phyloP scores from a whole-genome alignment of 2,113 vertebrate species.

The Pyxicephalus adspersus region DNA sequence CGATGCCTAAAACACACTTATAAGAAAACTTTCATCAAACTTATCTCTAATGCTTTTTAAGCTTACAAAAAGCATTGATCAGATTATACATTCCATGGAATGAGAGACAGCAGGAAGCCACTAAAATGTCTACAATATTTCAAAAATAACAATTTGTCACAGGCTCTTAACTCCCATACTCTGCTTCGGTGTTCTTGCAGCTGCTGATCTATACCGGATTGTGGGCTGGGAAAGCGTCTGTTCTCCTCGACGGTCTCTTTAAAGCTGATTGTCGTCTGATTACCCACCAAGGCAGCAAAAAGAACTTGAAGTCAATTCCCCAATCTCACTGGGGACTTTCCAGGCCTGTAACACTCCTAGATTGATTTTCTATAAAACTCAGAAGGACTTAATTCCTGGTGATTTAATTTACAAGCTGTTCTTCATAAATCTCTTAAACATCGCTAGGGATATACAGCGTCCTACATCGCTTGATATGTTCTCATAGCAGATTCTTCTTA shows the following conservation, averaged over 20 bases:
- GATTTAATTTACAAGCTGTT: neutral
- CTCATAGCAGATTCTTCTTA: too few species aligned
- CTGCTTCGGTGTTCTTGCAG: neutral
- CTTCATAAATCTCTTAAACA: conserved; percentile 24
- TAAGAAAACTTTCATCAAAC: too few species aligned
- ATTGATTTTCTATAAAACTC: conserved; percentile 31
- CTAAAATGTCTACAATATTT: too few species aligned
- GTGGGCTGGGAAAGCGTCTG: neutral
- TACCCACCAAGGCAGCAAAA: conserved; percentile 18
- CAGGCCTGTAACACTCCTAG: conserved; percentile 1
- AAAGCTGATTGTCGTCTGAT: conserved; percentile 12
- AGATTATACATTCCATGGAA: too few species aligned
- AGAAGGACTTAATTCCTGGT: neutral
- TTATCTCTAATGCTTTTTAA: too few species aligned
- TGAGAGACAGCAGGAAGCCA: too few species aligned
- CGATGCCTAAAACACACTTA: too few species aligned
- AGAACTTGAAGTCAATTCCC: neutral
- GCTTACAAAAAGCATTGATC: too few species aligned
- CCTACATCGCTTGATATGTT: neutral
- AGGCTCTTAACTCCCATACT: neutral
- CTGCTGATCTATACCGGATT: too few species aligned
- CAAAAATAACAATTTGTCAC: neutral
- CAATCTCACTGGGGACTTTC: conserved; percentile 15
- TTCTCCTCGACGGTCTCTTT: neutral
- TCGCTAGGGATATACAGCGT: neutral